Evolutionary conservation across 30 jellyfish, hydroid and myxozoan species (phyloP).

Genomic region (Clytia hemisphaerica): DNA sequence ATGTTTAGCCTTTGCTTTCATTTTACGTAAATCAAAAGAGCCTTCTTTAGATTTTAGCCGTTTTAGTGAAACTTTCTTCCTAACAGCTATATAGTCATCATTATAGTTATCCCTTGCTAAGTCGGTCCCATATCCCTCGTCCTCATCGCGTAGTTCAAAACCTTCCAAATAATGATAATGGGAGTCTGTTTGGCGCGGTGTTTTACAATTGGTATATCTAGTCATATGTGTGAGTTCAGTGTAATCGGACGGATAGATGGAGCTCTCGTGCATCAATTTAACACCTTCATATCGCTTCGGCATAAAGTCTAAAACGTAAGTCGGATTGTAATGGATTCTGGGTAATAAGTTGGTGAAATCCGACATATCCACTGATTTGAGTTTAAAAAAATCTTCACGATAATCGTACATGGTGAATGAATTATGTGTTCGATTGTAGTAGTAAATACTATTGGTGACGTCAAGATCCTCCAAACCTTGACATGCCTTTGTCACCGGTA

Average conservation of each 20-base stretch:
- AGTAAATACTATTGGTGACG: conserved; percentile 28
- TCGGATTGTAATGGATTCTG: conserved; percentile 59
- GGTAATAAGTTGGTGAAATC: conserved; percentile 53
- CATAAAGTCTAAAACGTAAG: conserved; percentile 66
- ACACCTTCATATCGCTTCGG: conserved; percentile 92
- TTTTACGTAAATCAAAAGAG: conserved; percentile 8
- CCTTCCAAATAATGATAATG: conserved; percentile 30
- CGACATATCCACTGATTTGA: conserved; percentile 19
- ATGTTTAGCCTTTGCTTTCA: no score
- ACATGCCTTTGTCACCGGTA: conserved; percentile 83
- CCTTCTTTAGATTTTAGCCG: conserved; percentile 2
- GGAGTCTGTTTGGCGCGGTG: conserved; percentile 49
- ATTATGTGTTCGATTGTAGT: conserved; percentile 29
- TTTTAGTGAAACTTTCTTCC: not conserved
- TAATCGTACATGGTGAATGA: conserved; percentile 44
- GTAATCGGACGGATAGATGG: conserved; percentile 78
- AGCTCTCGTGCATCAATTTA: conserved; percentile 68
- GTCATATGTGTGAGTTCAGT: conserved; percentile 73
- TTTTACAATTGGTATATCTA: conserved; percentile 36
- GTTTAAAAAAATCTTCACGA: conserved; percentile 50
- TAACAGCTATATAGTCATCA: not conserved
- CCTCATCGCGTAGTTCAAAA: no score
- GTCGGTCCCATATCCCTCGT: no score
- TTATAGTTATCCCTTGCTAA: not conserved
- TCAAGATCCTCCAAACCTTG: conserved; percentile 20